phyloP scores from a whole-genome alignment of 2,797 vertebrate genomes.

The Hydrolagus colliei region DNA sequence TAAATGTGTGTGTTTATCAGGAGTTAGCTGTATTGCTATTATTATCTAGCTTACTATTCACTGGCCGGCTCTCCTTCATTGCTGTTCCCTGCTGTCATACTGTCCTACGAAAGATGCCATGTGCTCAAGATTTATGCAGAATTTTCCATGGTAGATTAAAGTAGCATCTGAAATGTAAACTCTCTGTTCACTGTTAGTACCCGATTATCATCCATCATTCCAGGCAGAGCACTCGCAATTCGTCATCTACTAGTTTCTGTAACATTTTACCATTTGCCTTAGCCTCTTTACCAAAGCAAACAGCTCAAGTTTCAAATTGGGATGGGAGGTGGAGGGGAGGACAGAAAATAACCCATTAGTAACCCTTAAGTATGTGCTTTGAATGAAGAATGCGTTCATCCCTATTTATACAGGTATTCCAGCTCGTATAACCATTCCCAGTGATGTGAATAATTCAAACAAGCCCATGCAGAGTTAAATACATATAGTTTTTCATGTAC shows the following conservation, averaged over 20 bases:
- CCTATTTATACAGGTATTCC: neutral
- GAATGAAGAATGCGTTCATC: slow-evolving; percentile 8
- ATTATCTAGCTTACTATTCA: neutral
- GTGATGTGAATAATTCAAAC: slow-evolving; percentile 7
- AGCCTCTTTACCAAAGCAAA: neutral
- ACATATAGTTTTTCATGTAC: neutral
- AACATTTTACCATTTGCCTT: neutral
- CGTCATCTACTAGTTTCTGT: neutral
- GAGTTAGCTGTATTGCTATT: neutral
- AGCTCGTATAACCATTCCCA: neutral
- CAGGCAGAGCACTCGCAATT: neutral
- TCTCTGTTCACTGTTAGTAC: neutral
- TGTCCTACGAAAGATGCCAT: neutral
- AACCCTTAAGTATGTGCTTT: neutral
- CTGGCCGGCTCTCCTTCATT: neutral
- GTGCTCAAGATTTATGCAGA: slow-evolving; percentile 1
- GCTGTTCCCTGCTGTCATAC: neutral
- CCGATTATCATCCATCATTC: slow-evolving; percentile 16
- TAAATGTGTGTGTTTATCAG: neutral
- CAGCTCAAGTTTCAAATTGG: neutral
- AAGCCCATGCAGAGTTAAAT: neutral
- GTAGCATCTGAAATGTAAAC: slow-evolving; percentile 24
- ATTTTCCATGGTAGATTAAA: slow-evolving; percentile 28
- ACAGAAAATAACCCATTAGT: neutral
- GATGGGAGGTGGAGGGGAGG: neutral